Evolutionary conservation across 2,888 invertebrate genomes (phyloP).

Genomic region (Monoplex corrugatus): DNA sequence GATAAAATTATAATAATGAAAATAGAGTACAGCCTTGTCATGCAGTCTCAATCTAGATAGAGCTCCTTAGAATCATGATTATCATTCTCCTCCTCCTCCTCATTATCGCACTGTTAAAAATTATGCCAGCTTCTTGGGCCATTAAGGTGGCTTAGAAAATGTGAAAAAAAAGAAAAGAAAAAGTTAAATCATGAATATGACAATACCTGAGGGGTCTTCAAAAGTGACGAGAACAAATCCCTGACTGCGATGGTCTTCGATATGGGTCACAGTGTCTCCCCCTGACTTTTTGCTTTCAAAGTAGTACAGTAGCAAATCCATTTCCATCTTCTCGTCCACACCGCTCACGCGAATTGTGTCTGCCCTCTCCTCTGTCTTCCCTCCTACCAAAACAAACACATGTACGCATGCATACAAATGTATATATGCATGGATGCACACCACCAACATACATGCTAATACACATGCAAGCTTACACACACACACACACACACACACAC

Average conservation of each 20-base stretch:
- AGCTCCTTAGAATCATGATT: too few relatives aligned
- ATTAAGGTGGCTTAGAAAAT: too few relatives aligned
- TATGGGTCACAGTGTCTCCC: neutral
- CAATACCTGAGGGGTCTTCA: slow-evolving; percentile 39
- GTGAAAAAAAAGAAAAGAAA: too few relatives aligned
- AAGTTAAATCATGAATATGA: too few relatives aligned
- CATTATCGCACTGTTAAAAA: too few relatives aligned
- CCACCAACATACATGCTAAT: neutral
- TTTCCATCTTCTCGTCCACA: neutral
- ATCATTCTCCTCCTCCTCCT: too few relatives aligned
- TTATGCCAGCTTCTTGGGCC: too few relatives aligned
- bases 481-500: neutral
- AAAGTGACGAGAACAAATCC: slow-evolving; percentile 40
- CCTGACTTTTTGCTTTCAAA: slow-evolving; percentile 46
- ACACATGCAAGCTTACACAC: neutral
- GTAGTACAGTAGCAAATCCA: slow-evolving; percentile 34
- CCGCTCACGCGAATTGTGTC: slow-evolving; percentile 37
- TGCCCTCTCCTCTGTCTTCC: neutral
- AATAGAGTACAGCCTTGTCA: too few relatives aligned
- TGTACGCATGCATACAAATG: neutral
- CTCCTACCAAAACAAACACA: neutral
- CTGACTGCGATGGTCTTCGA: slow-evolving; percentile 27
- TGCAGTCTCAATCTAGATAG: too few relatives aligned
- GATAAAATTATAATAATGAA: too few relatives aligned
- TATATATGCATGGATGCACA: too few relatives aligned